These are phyloP conservation scores for Struthio camelus DNA, from an alignment of 2,113 vertebrate genomes.

Conservation along the genomic window DNA sequence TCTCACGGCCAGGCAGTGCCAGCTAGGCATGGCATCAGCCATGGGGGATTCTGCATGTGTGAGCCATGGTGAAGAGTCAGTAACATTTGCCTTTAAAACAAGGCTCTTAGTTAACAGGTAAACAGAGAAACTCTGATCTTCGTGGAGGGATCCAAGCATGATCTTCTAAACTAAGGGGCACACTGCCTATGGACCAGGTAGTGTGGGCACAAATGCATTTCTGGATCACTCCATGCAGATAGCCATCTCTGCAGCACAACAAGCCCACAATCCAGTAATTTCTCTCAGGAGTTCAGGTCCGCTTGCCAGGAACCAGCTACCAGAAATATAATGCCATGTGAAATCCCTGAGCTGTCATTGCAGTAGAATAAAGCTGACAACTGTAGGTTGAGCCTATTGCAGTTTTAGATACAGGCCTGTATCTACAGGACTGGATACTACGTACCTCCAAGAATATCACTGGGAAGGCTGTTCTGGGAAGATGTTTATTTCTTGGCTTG, in stretches of 20 bases:
- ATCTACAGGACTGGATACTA: neutral
- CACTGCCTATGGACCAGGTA: neutral
- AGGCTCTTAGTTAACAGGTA: neutral
- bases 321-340: neutral
- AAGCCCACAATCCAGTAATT: neutral
- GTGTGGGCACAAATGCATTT: neutral
- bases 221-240: neutral
- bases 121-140: neutral
- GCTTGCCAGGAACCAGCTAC: neutral
- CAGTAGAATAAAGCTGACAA: conserved; percentile 3
- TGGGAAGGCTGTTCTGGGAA: neutral
- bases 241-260: neutral
- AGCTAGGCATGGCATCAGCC: neutral
- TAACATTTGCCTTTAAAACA: neutral
- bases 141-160: neutral
- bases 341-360: neutral
- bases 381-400: neutral
- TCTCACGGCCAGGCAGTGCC: rapidly evolving
- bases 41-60: rapidly evolving
- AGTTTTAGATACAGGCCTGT: neutral
- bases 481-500: neutral
- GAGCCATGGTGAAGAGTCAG: neutral
- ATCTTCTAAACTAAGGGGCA: neutral
- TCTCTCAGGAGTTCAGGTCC: neutral
- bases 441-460: neutral